Evolutionary conservation across 2,797 vertebrate species (phyloP), one percentile per base, ranked within the genome.

Genomic region (Hippocampus kuda): DNA sequence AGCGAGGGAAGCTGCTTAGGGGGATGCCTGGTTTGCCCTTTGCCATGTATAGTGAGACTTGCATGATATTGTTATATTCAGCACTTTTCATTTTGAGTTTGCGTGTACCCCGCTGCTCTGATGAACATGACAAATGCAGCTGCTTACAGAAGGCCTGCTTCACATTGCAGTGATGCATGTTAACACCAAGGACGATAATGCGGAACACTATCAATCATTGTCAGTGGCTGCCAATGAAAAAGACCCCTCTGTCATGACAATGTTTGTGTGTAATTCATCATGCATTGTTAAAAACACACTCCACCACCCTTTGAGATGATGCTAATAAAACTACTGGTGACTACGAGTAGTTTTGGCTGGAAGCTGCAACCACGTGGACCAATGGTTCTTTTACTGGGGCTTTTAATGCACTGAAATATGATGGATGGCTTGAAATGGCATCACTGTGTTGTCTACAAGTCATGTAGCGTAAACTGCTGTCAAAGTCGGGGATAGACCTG

Each of bases 91-190:
- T 24, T 44, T 44, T 0, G 1, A 1, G 59, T 64, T 44, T 68
- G 34, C 7, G 7, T 38, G 7, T 7, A 38, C 34, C 6, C 7
- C 7, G 34, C 34, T 38, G 5, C 34, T 34, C 34, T 34, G 34
- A 86, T 84, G 75, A 79, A 68, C 73, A 59, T 74, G 79, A 77
- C 77, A 81, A n/a, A 69, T 75, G 73, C 84, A 86, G 82, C 84
- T 86, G 83, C 76, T 84, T 74, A 61, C 61, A 69, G 68, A 68
- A 60, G 71, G 70, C 77, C 81, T 79, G 75, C 81, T 63, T 46
- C 72, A 77, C 73, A 65, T 81, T 68, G 69, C 12, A 20, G 24
- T 30, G 68, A 68, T 71, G 5, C 20, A 68, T 67, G 73, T 5
- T 51, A 69, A 68, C 70, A 75, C 70, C 72, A 66, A 63, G 46